Conservation (phyloP, 35 echinoderm and acorn worm genomes). For the Acanthaster planci region DNA sequence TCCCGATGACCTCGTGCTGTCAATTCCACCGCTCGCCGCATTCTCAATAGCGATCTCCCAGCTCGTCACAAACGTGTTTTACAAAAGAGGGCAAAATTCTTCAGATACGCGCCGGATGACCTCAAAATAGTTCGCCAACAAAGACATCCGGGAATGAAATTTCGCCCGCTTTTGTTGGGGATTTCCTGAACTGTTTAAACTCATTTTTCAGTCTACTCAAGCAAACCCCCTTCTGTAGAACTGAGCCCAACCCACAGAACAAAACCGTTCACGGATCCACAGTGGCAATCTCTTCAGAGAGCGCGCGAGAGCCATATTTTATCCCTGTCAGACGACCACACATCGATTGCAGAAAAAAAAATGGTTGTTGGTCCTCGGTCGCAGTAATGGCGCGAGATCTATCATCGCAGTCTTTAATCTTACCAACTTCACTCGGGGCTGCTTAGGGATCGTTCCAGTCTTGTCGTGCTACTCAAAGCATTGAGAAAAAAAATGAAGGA, state of each 20-base stretch:
- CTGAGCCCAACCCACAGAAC: neutral
- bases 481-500: no score
- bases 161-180: neutral
- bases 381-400: neutral
- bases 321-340: neutral
- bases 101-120: no score
- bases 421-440: neutral
- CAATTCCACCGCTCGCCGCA: no score
- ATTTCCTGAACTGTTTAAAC: no score
- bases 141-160: slow-evolving; percentile 1
- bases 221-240: neutral
- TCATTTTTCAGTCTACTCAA: neutral
- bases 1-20: neutral
- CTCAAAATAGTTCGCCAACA: slow-evolving; percentile 14
- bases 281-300: neutral
- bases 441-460: neutral
- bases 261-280: neutral
- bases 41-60: no score
- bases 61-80: no score
- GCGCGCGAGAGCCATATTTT: neutral
- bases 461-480: neutral
- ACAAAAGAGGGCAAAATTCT: no score
- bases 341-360: neutral
- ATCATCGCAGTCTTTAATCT: slow-evolving; percentile 6
- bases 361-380: neutral